These are phyloP conservation scores for Clupea harengus DNA, from an alignment of 2,113 vertebrate species.

Conservation along the genomic window DNA sequence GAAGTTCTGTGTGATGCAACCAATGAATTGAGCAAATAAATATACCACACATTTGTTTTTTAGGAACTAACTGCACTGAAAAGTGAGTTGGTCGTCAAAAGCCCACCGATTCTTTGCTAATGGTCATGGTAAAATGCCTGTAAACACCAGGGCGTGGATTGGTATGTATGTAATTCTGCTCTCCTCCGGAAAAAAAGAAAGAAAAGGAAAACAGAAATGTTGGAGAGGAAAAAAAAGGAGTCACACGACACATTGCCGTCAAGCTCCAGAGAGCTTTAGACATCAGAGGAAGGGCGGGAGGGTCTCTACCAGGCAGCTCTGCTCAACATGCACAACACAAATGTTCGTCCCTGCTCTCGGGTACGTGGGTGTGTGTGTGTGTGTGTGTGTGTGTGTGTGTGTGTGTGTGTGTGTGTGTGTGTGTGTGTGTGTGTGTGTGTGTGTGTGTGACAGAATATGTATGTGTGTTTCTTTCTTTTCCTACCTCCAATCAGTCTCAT, in stretches of 20 bases:
- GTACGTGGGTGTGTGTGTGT: background rate
- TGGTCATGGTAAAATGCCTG: background rate
- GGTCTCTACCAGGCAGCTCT: background rate
- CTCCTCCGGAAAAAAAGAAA: background rate
- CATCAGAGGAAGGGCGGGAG: background rate
- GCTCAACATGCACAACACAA: conserved; percentile 4
- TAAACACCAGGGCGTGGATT: background rate
- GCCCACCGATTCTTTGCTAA: background rate
- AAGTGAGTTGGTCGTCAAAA: background rate
- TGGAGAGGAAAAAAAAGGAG: background rate
- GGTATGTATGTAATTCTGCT: background rate
- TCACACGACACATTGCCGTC: background rate
- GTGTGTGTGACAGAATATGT: background rate
- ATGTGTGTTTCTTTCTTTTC: background rate
- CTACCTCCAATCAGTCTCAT: conserved; percentile 23
- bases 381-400: background rate
- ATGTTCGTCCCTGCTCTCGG: background rate
- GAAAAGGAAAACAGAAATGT: background rate
- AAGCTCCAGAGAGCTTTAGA: background rate
- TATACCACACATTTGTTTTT: background rate
- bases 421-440: background rate
- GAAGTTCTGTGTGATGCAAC: background rate
- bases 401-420: background rate
- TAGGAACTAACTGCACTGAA: background rate
- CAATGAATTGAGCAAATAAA: background rate